These are phyloP conservation scores for Bergia puertoricense DNA, from an alignment of 92 coral and sea anemone genomes.

Conservation along the genomic window DNA sequence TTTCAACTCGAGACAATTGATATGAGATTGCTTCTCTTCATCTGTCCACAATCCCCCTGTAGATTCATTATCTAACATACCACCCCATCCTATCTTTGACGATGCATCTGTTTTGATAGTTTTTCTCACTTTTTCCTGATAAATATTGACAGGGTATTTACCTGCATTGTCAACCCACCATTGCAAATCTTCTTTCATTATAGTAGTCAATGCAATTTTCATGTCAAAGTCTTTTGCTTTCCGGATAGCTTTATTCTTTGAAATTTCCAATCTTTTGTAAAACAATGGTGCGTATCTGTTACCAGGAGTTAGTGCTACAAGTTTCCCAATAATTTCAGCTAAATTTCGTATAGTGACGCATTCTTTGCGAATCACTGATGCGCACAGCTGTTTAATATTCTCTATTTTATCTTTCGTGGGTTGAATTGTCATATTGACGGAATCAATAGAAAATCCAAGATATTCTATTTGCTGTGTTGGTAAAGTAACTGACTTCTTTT, in stretches of 20 bases:
- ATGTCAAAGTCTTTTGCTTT: background rate
- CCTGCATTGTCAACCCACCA: background rate
- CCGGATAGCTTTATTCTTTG: background rate
- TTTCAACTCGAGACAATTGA: conserved; percentile 48
- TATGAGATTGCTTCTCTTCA: background rate
- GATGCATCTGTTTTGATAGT: background rate
- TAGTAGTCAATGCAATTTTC: background rate
- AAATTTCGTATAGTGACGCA: background rate
- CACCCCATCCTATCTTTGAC: background rate
- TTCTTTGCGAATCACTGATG: background rate
- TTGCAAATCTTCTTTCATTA: background rate
- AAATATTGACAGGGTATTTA: background rate
- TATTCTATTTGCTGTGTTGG: background rate
- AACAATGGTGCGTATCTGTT: background rate
- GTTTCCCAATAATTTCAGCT: background rate
- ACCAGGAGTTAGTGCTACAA: background rate
- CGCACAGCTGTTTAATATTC: background rate
- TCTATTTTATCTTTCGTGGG: background rate
- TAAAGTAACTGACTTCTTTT: background rate
- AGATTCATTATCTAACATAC: background rate
- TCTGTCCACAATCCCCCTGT: conserved; percentile 6
- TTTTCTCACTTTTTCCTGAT: background rate
- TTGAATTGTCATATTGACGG: background rate
- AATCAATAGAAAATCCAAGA: background rate
- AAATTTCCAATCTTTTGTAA: background rate